These are phyloP conservation scores for Epinotia nisella DNA, from an alignment of 2,888 invertebrate species.

Conservation along the genomic window DNA sequence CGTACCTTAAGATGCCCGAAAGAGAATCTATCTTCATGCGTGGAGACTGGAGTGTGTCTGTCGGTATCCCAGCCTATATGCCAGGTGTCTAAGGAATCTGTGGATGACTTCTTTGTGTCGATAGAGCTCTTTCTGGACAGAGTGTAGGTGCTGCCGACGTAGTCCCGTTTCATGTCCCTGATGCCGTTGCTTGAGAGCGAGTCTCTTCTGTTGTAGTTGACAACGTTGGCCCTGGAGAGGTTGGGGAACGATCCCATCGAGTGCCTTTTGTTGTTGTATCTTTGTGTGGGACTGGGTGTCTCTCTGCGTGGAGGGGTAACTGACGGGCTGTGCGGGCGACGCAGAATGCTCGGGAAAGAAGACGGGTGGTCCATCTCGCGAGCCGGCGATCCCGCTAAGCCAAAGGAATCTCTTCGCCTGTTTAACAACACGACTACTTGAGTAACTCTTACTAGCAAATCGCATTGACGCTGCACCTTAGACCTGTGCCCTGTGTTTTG, in stretches of 20 bases:
- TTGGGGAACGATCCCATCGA: conserved; percentile 80
- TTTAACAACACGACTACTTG: conserved; percentile 54
- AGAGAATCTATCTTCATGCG: conserved; percentile 83
- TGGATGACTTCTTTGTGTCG: conserved; percentile 84
- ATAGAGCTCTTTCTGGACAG: conserved; percentile 81
- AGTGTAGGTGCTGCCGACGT: conserved; percentile 77
- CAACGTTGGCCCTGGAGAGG: conserved; percentile 69
- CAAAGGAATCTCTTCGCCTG: conserved; percentile 86
- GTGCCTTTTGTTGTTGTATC: conserved; percentile 69
- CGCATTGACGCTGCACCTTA: conserved; percentile 26
- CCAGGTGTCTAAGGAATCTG: conserved; percentile 89
- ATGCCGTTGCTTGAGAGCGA: conserved; percentile 70
- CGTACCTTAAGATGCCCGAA: conserved; percentile 75
- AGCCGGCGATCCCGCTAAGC: conserved; percentile 83
- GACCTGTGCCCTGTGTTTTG: conserved; percentile 32
- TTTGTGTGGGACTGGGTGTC: conserved; percentile 77
- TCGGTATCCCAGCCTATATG: conserved; percentile 89
- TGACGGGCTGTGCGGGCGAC: conserved; percentile 82
- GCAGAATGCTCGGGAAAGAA: conserved; percentile 87
- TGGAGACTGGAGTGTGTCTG: conserved; percentile 86
- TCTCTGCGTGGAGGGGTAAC: conserved; percentile 80
- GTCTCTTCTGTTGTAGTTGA: conserved; percentile 78
- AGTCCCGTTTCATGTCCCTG: conserved; percentile 82
- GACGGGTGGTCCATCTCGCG: conserved; percentile 89
- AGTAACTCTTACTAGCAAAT: conserved; percentile 46